phyloP scores from a whole-genome alignment of 2,888 invertebrate species.

The Tetramorium bicarinatum region DNA sequence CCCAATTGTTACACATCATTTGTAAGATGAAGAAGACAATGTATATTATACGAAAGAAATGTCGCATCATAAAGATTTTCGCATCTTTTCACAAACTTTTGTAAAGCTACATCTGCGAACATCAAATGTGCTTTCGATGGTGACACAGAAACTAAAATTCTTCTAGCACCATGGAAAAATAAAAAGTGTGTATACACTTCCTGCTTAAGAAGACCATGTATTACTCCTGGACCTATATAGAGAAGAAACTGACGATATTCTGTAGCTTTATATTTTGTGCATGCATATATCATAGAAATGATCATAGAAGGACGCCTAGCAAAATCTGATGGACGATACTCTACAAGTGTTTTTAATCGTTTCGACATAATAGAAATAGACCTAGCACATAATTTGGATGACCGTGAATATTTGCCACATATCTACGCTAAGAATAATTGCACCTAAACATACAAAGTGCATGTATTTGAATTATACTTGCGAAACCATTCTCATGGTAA shows the following conservation, averaged over 20 bases:
- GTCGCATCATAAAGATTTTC: not conserved
- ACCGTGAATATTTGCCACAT: too few species aligned
- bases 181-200: conserved; percentile 11
- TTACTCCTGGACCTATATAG: not conserved
- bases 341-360: not conserved
- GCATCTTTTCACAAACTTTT: not conserved
- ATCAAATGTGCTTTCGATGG: not conserved
- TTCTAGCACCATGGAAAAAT: not conserved
- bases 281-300: not conserved
- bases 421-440: too few species aligned
- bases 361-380: not conserved
- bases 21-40: not conserved
- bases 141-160: not conserved
- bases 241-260: not conserved
- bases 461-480: not conserved
- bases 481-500: conserved; percentile 2
- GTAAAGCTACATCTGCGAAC: not conserved
- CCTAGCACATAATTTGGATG: too few species aligned
- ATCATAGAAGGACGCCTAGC: not conserved
- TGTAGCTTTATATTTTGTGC: not conserved
- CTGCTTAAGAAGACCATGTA: not conserved
- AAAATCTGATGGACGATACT: conserved; percentile 20
- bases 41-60: conserved; percentile 5
- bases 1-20: conserved; percentile 6
- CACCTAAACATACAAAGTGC: too few species aligned